A percentile compares a stretch with the other conserved stretches of the same genome.
Evolutionary conservation across 23 tunicate genomes (phyloP).

Genomic region (Botrylloides violaceus): DNA sequence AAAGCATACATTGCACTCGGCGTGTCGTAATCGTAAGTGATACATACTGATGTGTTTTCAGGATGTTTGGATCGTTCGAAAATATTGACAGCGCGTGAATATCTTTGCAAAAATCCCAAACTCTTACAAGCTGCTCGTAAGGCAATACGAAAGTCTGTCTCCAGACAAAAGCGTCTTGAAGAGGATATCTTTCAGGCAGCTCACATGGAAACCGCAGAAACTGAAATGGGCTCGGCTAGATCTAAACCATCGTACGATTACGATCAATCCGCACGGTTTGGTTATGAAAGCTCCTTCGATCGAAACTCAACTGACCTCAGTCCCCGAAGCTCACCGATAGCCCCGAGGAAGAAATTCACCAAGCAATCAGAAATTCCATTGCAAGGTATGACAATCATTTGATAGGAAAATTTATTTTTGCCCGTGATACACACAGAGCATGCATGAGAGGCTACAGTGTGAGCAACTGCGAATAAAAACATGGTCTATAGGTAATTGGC

Average conservation of each 20-base stretch:
- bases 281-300: not conserved
- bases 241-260: not conserved
- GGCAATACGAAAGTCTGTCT: not conserved
- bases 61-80: conserved; percentile 13
- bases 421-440: too few species aligned
- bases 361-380: not conserved
- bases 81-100: conserved; percentile 2
- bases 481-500: too few species aligned
- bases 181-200: not conserved
- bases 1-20: too few species aligned
- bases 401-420: too few species aligned
- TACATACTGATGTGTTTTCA: too few species aligned
- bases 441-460: too few species aligned
- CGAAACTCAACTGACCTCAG: not conserved
- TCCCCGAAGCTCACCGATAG: not conserved
- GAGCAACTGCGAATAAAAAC: too few species aligned
- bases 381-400: conserved; percentile 2
- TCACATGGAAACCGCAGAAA: conserved; percentile 11
- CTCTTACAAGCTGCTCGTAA: not conserved
- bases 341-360: not conserved
- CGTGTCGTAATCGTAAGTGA: too few species aligned
- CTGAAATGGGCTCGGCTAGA: not conserved
- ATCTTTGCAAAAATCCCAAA: not conserved
- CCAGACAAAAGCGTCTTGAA: not conserved
- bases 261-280: conserved; percentile 12